Evolutionary conservation across 2,888 invertebrate genomes (phyloP).

Genomic region (Hanleya hanleyi): DNA sequence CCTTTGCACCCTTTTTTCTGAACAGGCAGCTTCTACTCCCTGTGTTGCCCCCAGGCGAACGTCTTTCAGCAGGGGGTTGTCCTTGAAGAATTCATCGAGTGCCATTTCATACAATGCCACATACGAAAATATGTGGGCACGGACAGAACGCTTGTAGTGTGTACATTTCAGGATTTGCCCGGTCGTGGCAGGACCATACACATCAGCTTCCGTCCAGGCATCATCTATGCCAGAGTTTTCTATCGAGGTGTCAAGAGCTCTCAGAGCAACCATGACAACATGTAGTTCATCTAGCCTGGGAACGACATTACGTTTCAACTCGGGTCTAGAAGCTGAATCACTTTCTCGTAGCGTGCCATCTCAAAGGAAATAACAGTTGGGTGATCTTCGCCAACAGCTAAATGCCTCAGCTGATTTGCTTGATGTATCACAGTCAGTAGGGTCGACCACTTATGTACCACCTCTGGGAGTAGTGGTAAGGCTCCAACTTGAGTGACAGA

Average conservation of each 20-base stretch:
- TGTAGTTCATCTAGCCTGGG: conserved; percentile 26
- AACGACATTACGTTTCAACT: conserved; percentile 13
- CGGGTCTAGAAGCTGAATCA: conserved; percentile 20
- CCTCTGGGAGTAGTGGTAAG: conserved; percentile 22
- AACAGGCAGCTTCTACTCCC: background rate
- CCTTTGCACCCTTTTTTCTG: background rate
- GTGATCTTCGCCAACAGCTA: conserved; percentile 24
- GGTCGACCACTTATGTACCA: background rate
- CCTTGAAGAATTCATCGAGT: background rate
- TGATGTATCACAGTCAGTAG: conserved; percentile 1
- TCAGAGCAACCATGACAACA: conserved; percentile 18
- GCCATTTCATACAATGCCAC: conserved; percentile 22
- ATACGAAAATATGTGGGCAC: conserved; percentile 12
- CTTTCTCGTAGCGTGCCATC: conserved; percentile 28
- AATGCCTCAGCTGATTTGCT: background rate
- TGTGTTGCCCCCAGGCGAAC: background rate
- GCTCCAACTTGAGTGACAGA: conserved; percentile 1
- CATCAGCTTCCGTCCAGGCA: conserved; percentile 22
- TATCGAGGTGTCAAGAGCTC: conserved; percentile 1
- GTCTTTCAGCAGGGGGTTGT: background rate
- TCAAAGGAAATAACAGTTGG: conserved; percentile 27
- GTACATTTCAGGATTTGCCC: conserved; percentile 28
- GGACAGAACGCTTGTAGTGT: conserved; percentile 15
- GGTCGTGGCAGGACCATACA: conserved; percentile 18
- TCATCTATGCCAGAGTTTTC: conserved; percentile 21